These are phyloP conservation scores for Antechinus flavipes DNA, from an alignment of 2,113 vertebrate genomes.

Conservation along the genomic window DNA sequence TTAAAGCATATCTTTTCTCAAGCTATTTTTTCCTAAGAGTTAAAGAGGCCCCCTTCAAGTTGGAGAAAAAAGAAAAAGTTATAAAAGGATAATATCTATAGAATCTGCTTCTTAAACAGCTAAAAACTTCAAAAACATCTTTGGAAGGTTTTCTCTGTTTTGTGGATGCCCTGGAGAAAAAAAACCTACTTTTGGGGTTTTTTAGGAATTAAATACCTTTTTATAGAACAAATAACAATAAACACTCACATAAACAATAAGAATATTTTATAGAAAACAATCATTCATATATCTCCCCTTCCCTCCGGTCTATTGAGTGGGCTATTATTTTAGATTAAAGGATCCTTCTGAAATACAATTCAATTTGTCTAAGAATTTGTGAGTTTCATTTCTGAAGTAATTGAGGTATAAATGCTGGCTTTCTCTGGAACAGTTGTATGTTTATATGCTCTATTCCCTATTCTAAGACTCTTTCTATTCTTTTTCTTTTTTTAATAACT, in stretches of 20 bases:
- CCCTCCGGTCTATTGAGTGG: background rate
- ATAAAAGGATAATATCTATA: background rate
- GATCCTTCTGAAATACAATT: background rate
- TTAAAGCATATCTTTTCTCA: background rate
- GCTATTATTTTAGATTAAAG: background rate
- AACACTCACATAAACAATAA: background rate
- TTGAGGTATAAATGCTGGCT: background rate
- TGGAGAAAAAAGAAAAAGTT: background rate
- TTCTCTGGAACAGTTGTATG: background rate
- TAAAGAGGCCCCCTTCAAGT: background rate
- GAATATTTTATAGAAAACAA: background rate
- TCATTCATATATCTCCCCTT: background rate
- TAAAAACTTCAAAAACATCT: background rate
- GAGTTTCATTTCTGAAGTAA: background rate
- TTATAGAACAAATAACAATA: background rate
- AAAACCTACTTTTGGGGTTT: background rate
- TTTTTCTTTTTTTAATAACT: too few species aligned
- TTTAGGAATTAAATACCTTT: background rate
- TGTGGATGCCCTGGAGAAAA: background rate
- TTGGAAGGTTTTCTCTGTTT: background rate
- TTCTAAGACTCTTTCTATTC: background rate
- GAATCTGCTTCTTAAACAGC: background rate
- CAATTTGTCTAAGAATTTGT: background rate
- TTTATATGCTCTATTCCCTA: background rate
- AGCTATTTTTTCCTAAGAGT: background rate